Evolutionary conservation across 2,797 vertebrate genomes (phyloP).

Genomic region (Hapalemur alaotrensis): DNA sequence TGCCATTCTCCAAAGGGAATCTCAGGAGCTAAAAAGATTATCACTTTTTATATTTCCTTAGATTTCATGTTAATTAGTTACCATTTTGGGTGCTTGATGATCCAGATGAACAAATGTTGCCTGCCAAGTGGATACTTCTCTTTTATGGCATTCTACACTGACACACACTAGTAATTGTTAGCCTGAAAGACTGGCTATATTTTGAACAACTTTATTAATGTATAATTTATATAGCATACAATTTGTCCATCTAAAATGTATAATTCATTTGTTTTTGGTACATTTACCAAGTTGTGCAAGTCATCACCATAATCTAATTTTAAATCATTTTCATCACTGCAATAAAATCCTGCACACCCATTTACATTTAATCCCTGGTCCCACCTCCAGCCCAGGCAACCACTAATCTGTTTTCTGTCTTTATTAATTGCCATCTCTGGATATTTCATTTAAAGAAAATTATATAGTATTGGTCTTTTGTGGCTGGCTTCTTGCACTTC

Average conservation of each 20-base stretch:
- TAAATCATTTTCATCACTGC: not conserved
- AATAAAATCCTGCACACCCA: not conserved
- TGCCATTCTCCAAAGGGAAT: not conserved
- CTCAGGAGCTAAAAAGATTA: not conserved
- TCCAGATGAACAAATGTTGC: not conserved
- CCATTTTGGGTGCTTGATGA: not conserved
- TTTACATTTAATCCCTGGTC: not conserved
- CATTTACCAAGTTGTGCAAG: not conserved
- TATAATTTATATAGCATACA: not conserved
- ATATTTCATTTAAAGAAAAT: not conserved
- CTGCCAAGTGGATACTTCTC: not conserved
- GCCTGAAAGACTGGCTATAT: not conserved
- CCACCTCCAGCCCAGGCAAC: not conserved
- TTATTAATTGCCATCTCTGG: not conserved
- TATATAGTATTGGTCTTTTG: not conserved
- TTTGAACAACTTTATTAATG: not conserved
- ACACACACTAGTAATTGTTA: not conserved
- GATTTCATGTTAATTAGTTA: not conserved
- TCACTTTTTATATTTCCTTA: not conserved
- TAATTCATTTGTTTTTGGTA: not conserved
- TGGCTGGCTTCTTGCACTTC: not conserved
- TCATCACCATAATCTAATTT: not conserved
- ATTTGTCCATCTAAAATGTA: not conserved
- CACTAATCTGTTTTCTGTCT: not conserved
- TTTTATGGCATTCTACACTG: not conserved